Conservation (phyloP, 2,113 vertebrate genomes). For the Mionectes macconnelli region DNA sequence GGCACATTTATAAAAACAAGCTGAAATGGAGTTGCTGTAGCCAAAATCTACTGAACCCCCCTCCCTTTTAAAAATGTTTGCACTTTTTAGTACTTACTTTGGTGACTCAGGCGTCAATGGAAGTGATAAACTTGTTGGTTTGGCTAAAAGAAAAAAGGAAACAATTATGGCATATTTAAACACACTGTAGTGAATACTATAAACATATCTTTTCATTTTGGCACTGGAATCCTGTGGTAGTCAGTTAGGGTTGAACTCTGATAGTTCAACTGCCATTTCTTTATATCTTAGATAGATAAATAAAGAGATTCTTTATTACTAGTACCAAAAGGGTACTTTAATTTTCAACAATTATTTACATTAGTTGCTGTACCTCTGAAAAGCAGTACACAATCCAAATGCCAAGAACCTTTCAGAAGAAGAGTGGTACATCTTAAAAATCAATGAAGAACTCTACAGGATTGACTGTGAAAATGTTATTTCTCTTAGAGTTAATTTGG, state of each 20-base stretch:
- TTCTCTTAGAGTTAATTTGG: constrained; percentile 68
- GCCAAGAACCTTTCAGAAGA: constrained; percentile 1
- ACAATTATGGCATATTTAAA: constrained; percentile 56
- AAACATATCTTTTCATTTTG: not conserved
- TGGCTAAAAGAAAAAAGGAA: constrained; percentile 89
- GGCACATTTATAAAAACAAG: constrained; percentile 86
- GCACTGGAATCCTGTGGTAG: not conserved
- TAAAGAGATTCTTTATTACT: not conserved
- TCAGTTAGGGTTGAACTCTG: not conserved
- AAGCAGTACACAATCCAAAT: constrained; percentile 2
- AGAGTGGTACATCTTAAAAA: constrained; percentile 8
- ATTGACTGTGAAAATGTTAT: constrained; percentile 58
- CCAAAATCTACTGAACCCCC: constrained; percentile 88
- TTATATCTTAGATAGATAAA: not conserved
- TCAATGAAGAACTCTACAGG: constrained; percentile 44
- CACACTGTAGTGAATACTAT: not conserved
- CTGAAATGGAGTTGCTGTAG: constrained; percentile 86
- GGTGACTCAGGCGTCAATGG: constrained; percentile 99
- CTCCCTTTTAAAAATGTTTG: constrained; percentile 86
- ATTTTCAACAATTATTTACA: constrained; percentile 22
- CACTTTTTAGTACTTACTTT: constrained; percentile 99
- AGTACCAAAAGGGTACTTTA: not conserved
- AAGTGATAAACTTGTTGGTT: constrained; percentile 99
- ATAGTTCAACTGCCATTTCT: not conserved
- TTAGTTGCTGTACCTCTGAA: constrained; percentile 14